Evolutionary conservation across 2,888 invertebrate species (phyloP).

Genomic region (Cosmia trapezina): DNA sequence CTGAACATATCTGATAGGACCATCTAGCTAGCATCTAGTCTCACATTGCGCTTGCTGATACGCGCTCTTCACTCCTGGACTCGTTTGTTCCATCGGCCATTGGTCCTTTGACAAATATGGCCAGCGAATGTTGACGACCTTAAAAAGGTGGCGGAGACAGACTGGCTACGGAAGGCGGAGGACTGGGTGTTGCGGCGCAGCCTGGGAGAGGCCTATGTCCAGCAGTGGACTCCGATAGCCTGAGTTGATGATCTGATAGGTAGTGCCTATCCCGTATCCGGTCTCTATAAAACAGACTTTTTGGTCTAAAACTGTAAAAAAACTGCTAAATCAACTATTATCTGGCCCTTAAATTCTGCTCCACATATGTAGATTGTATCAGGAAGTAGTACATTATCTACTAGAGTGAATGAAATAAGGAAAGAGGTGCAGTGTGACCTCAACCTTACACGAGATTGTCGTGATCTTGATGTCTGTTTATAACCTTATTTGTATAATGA

Average conservation of each 20-base stretch:
- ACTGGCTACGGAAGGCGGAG: neutral
- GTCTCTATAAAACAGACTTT: neutral
- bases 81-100: neutral
- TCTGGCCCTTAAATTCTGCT: conserved; percentile 5
- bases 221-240: neutral
- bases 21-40: neutral
- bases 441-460: conserved; percentile 48
- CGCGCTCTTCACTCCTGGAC: neutral
- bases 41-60: neutral
- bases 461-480: conserved; percentile 48
- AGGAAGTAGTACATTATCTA: conserved; percentile 41
- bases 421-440: conserved; percentile 47
- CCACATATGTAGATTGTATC: conserved; percentile 38
- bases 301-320: neutral
- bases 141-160: neutral
- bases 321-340: neutral
- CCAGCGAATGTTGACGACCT: neutral
- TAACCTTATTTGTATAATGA: conserved; percentile 47
- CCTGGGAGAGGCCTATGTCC: neutral
- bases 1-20: neutral
- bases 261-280: neutral
- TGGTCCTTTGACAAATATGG: neutral
- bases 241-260: neutral
- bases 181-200: neutral
- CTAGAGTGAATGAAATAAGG: conserved; percentile 49